Evolutionary conservation across 2,888 invertebrate species (phyloP).

Genomic region (Lagria hirta): DNA sequence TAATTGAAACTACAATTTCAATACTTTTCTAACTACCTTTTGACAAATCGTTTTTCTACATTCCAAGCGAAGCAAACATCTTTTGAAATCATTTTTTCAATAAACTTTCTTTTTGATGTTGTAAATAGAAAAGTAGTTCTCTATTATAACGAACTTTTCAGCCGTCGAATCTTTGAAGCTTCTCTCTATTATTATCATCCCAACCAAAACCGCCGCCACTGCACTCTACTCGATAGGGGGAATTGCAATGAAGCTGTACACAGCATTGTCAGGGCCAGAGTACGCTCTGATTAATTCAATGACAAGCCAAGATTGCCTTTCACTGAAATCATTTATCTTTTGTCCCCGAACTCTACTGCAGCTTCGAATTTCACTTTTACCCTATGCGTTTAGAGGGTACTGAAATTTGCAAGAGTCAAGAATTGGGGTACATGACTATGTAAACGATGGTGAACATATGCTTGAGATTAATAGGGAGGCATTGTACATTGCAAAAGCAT

Average conservation of each 20-base stretch:
- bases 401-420: no score
- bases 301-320: constrained; percentile 45
- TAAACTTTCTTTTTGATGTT: no score
- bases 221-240: constrained; percentile 18
- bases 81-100: no score
- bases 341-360: constrained; percentile 30
- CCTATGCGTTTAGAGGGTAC: constrained; percentile 10
- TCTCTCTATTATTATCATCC: no score
- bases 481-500: not conserved
- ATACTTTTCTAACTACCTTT: no score
- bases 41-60: no score
- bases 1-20: no score
- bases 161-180: no score
- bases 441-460: constrained; percentile 33
- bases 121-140: no score
- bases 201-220: constrained; percentile 1
- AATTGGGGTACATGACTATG: constrained; percentile 29
- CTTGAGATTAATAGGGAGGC: constrained; percentile 26
- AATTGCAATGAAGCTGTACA: constrained; percentile 40
- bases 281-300: constrained; percentile 45
- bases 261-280: constrained; percentile 43
- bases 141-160: no score
- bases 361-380: constrained; percentile 30
- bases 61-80: no score
- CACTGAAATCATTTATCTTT: constrained; percentile 44